phyloP scores from a whole-genome alignment of 2,797 vertebrate genomes.

The Ammospiza maritima region DNA sequence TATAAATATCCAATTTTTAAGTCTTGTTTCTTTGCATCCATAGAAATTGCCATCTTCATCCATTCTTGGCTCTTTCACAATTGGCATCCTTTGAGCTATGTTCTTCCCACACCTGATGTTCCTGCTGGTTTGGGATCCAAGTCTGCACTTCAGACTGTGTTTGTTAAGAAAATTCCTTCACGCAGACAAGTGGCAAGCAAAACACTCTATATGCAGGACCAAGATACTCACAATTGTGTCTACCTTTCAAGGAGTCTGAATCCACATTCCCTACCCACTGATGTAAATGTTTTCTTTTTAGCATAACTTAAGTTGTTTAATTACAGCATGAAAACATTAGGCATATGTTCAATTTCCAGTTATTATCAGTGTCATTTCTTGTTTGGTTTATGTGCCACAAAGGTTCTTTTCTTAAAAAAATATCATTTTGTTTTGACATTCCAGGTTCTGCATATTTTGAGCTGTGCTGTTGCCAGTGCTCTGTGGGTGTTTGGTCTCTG shows the following conservation, averaged over 20 bases:
- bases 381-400: background rate
- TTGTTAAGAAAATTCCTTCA: constrained; percentile 15
- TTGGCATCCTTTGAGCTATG: background rate
- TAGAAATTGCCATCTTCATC: background rate
- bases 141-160: background rate
- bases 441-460: background rate
- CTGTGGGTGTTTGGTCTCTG: background rate
- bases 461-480: background rate
- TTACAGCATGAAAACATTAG: background rate
- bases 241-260: background rate
- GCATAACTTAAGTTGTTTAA: background rate
- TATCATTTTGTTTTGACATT: background rate
- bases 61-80: background rate
- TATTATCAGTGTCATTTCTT: background rate
- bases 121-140: background rate
- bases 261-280: background rate
- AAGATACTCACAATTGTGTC: background rate
- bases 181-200: background rate
- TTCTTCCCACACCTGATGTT: background rate
- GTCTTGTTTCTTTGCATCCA: background rate
- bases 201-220: background rate
- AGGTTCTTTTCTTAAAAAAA: accelerated
- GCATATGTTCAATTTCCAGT: background rate
- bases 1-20: background rate
- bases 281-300: background rate